Evolutionary conservation across 2,113 vertebrate genomes (phyloP).

Genomic region (Trogon surrucura): DNA sequence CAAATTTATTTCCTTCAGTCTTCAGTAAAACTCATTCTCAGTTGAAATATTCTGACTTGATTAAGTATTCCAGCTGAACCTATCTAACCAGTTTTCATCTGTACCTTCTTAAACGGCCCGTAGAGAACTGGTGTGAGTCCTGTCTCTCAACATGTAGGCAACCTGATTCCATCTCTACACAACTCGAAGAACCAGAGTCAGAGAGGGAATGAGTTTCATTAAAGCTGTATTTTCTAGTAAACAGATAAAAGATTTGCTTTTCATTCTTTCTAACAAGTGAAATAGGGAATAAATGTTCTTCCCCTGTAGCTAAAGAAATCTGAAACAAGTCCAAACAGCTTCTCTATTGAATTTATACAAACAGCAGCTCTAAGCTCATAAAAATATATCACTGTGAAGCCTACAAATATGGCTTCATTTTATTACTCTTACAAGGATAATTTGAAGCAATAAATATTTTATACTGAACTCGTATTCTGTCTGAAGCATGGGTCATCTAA

Average conservation of each 20-base stretch:
- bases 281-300: constrained; percentile 60
- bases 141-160: not conserved
- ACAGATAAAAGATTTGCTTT: constrained; percentile 58
- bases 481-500: constrained; percentile 31
- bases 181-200: not conserved
- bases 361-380: constrained; percentile 47
- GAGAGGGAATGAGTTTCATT: constrained; percentile 27
- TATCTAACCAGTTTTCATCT: not conserved
- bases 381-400: constrained; percentile 65
- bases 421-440: constrained; percentile 37
- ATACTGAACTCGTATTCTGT: not conserved
- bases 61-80: not conserved
- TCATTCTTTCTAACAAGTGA: constrained; percentile 58
- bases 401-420: constrained; percentile 59
- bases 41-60: not conserved
- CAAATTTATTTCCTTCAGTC: not conserved
- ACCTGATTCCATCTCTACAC: not conserved
- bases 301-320: constrained; percentile 46
- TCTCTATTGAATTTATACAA: constrained; percentile 65
- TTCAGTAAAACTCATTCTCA: not conserved
- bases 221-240: constrained; percentile 48
- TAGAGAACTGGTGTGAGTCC: not conserved
- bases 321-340: constrained; percentile 66
- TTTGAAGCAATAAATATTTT: constrained; percentile 61
- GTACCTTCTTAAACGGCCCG: not conserved